A percentile compares a stretch with the other conserved stretches of the same genome.
Evolutionary conservation across 2,888 invertebrate genomes (phyloP).

Genomic region (Philhelius pedissequus): DNA sequence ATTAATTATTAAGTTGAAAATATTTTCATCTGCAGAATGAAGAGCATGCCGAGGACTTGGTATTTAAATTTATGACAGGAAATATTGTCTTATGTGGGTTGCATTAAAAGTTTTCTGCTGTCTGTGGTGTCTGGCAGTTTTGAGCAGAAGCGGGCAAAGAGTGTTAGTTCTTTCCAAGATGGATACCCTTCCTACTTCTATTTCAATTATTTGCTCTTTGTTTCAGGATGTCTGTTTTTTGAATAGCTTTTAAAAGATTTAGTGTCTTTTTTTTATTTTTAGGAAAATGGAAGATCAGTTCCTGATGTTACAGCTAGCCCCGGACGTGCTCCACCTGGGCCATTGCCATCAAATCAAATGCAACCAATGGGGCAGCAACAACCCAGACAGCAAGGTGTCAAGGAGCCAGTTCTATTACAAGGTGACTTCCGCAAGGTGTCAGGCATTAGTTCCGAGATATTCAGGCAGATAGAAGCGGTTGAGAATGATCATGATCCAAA

Average conservation of each 20-base stretch:
- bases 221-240: no score
- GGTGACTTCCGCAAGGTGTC: constrained; percentile 97
- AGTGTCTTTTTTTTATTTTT: constrained; percentile 50
- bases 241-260: background rate
- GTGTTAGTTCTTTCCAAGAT: background rate
- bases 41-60: background rate
- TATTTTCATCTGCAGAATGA: background rate
- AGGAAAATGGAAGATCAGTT: constrained; percentile 95
- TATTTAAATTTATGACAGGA: background rate
- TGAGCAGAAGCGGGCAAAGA: background rate
- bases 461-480: constrained; percentile 97
- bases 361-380: constrained; percentile 79
- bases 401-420: constrained; percentile 90
- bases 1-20: constrained; percentile 13
- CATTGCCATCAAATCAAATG: constrained; percentile 82
- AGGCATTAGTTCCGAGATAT: constrained; percentile 97
- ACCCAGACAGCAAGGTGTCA: constrained; percentile 78
- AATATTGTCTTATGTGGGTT: constrained; percentile 15
- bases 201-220: background rate
- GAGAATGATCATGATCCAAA: constrained; percentile 97
- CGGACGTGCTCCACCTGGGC: constrained; percentile 88
- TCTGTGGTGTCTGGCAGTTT: background rate
- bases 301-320: constrained; percentile 94
- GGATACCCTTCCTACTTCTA: background rate
- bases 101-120: constrained; percentile 21